Evolutionary conservation across 2,797 vertebrate species (phyloP).

Genomic region (Rhabdomys pumilio): DNA sequence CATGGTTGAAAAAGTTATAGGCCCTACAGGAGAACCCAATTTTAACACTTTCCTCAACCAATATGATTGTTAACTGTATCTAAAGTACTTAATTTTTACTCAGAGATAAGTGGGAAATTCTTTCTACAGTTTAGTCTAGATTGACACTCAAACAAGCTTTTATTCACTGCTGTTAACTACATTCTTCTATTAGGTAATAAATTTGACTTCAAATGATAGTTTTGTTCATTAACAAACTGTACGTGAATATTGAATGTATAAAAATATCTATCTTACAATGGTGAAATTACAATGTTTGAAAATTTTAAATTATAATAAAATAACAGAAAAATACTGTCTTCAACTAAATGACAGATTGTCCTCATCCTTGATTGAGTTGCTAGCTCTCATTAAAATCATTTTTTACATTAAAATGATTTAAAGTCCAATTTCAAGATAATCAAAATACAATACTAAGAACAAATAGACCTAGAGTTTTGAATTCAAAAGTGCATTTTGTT

Average conservation of each 20-base stretch:
- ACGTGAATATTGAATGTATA: background rate
- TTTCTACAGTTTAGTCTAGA: background rate
- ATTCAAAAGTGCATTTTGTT: constrained; percentile 9
- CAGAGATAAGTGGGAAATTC: background rate
- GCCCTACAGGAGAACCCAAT: background rate
- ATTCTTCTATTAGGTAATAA: background rate
- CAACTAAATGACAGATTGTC: background rate
- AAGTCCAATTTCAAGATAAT: background rate
- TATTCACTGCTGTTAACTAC: constrained; percentile 29
- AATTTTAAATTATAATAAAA: constrained; percentile 49
- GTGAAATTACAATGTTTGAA: background rate
- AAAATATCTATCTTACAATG: background rate
- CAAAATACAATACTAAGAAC: background rate
- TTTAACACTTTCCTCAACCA: background rate
- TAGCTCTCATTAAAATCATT: background rate
- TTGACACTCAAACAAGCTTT: background rate
- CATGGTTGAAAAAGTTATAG: background rate
- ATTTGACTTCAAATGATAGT: background rate
- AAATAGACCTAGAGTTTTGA: background rate
- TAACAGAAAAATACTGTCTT: background rate
- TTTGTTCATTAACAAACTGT: constrained; percentile 3
- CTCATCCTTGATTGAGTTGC: constrained; percentile 37
- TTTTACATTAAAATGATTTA: background rate
- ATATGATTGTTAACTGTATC: background rate
- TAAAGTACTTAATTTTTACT: background rate